Percentiles rank a stretch among this genome's conserved stretches.
phyloP scores from a whole-genome alignment of 2,113 vertebrate genomes.

The Smithornis capensis region DNA sequence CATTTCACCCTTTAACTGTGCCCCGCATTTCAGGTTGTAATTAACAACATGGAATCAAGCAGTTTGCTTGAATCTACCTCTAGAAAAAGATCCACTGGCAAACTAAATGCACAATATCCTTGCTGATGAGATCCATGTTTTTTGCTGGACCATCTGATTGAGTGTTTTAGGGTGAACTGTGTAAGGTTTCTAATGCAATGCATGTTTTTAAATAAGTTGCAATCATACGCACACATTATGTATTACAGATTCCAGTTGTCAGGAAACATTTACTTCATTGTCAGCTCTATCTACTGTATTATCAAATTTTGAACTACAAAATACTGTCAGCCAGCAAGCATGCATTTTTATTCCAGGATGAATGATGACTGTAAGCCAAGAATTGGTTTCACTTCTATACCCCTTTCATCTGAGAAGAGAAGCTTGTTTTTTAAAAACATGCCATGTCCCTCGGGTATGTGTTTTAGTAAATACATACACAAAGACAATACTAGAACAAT shows the following conservation, averaged over 20 bases:
- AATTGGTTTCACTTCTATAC: background rate
- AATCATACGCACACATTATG: background rate
- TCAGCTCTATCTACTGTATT: background rate
- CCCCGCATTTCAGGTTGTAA: background rate
- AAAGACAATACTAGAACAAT: background rate
- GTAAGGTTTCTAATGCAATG: background rate
- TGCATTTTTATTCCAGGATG: background rate
- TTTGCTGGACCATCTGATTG: background rate
- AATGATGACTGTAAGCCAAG: background rate
- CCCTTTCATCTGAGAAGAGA: background rate
- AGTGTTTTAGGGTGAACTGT: background rate
- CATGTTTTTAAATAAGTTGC: background rate
- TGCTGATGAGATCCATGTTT: background rate
- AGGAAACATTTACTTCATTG: conserved; percentile 42
- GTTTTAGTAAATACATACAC: background rate
- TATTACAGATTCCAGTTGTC: conserved; percentile 35
- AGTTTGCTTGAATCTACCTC: background rate
- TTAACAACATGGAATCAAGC: background rate
- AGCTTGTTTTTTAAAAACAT: background rate
- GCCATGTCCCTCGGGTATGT: background rate
- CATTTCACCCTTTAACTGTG: background rate
- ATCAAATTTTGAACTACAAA: conserved; percentile 21
- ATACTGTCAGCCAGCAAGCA: background rate
- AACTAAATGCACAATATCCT: background rate
- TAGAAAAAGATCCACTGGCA: background rate